phyloP scores from a whole-genome alignment of 2,888 invertebrate genomes.

The Yponomeuta sedellus region DNA sequence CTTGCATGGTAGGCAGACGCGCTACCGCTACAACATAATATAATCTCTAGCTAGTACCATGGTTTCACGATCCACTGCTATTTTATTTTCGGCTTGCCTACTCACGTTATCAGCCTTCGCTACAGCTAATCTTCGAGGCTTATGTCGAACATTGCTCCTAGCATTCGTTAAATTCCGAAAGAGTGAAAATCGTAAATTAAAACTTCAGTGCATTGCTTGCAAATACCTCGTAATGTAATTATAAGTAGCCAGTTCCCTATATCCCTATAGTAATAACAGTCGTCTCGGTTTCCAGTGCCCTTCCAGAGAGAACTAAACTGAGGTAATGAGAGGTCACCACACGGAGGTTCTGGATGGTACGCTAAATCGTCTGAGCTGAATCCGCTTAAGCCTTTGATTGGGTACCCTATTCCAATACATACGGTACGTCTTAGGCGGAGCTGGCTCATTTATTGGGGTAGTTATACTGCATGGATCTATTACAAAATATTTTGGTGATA shows the following conservation, averaged over 20 bases:
- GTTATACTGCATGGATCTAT: no score
- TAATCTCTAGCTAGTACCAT: no score
- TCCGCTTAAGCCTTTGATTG: conserved; percentile 7
- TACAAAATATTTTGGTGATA: no score
- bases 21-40: no score
- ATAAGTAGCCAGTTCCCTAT: conserved; percentile 27
- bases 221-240: conserved; percentile 38
- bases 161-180: no score
- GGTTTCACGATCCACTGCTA: no score
- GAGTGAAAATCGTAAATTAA: neutral
- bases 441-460: no score
- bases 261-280: neutral
- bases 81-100: no score
- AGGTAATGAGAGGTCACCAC: neutral
- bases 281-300: neutral
- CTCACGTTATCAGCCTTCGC: neutral
- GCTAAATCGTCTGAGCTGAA: conserved; percentile 11
- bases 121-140: neutral
- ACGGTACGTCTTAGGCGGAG: neutral
- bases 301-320: neutral
- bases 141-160: neutral
- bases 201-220: conserved; percentile 16
- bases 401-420: neutral
- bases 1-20: no score
- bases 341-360: conserved; percentile 21